Evolutionary conservation across 2,888 invertebrate species (phyloP).

Genomic region (Mesorhabditis spiculigera): DNA sequence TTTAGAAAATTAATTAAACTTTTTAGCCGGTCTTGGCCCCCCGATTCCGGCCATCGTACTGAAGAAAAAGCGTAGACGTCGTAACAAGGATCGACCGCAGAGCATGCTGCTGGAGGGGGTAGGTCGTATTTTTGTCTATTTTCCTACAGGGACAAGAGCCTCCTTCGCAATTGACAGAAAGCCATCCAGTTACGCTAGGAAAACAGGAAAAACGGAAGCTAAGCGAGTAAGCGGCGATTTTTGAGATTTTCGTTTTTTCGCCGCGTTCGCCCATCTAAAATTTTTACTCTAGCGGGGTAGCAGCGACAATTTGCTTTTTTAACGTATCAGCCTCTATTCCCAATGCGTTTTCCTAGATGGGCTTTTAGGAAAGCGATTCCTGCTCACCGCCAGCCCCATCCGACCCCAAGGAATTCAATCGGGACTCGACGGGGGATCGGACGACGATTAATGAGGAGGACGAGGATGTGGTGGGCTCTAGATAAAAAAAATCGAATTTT

Average conservation of each 20-base stretch:
- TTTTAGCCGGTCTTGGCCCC: conserved; percentile 45
- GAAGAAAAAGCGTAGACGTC: conserved; percentile 43
- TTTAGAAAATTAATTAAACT: neutral
- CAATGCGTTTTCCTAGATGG: neutral
- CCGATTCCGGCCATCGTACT: conserved; percentile 51
- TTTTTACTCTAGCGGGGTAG: too few relatives aligned
- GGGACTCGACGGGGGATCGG: neutral
- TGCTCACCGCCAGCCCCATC: neutral
- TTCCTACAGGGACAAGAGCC: too few relatives aligned
- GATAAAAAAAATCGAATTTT: too few relatives aligned
- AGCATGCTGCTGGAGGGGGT: neutral
- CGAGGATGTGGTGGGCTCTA: conserved; percentile 7
- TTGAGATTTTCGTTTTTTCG: too few relatives aligned
- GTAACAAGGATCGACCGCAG: conserved; percentile 31
- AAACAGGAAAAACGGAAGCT: too few relatives aligned
- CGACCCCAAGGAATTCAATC: neutral
- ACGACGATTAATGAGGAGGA: conserved; percentile 2
- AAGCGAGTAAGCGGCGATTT: too few relatives aligned
- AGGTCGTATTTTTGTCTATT: neutral
- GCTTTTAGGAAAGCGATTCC: neutral
- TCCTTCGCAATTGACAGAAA: too few relatives aligned
- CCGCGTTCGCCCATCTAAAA: too few relatives aligned
- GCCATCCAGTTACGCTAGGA: too few relatives aligned
- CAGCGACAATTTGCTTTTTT: too few relatives aligned
- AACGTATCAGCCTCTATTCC: neutral